Evolutionary conservation across 1,140 invertebrate genomes (phyloP).

Genomic region (Amyelois transitella): DNA sequence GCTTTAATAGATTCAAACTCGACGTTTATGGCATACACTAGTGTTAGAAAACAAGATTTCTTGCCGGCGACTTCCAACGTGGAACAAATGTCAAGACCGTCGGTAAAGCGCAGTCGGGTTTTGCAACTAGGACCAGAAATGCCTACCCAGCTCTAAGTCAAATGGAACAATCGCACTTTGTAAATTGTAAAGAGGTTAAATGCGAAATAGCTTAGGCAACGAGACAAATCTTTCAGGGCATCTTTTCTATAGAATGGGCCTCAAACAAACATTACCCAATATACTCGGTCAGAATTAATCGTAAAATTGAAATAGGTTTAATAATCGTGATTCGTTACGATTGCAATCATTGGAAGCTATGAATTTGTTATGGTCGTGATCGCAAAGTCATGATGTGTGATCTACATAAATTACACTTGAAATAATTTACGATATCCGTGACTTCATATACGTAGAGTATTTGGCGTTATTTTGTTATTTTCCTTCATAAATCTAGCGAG

Average conservation of each 20-base stretch:
- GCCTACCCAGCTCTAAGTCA: neutral
- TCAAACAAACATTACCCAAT: neutral
- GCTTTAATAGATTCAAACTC: neutral
- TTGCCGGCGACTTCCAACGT: constrained; percentile 11
- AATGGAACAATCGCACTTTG: constrained; percentile 2
- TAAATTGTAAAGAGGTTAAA: neutral
- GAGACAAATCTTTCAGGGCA: neutral
- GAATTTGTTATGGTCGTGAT: neutral
- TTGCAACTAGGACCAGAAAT: constrained; percentile 20
- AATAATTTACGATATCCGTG: too few relatives aligned
- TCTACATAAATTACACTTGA: neutral
- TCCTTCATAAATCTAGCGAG: too few relatives aligned
- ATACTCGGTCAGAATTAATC: neutral
- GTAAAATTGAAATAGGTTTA: neutral
- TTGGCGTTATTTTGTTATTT: too few relatives aligned
- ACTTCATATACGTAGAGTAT: too few relatives aligned
- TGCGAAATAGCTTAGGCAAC: constrained; percentile 1
- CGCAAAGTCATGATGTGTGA: neutral
- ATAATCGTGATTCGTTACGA: neutral
- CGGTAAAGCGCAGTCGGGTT: constrained; percentile 20
- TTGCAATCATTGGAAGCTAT: neutral
- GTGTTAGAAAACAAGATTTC: constrained; percentile 4
- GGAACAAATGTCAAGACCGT: constrained; percentile 46
- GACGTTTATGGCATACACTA: constrained; percentile 3
- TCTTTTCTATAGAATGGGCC: neutral